phyloP scores from a whole-genome alignment of 2,888 invertebrate genomes.

The Hedychridium roseum region DNA sequence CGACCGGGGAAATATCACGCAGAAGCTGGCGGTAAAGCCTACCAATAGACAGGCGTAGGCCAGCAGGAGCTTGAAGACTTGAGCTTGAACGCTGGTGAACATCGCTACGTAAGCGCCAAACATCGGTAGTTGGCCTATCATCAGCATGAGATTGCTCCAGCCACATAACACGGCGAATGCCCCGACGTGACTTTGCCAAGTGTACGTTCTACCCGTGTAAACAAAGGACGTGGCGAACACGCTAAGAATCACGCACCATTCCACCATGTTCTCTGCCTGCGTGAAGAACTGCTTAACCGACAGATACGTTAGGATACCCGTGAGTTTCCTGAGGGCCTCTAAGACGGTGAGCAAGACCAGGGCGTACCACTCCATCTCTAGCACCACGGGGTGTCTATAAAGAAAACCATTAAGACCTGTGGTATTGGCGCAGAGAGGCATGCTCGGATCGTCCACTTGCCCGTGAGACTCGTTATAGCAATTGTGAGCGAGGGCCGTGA shows the following conservation, averaged over 20 bases:
- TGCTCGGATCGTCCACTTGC: constrained; percentile 72
- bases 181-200: constrained; percentile 88
- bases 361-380: constrained; percentile 86
- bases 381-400: constrained; percentile 77
- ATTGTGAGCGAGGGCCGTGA: constrained; percentile 84
- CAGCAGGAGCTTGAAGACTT: constrained; percentile 85
- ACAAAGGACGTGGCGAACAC: constrained; percentile 85
- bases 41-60: constrained; percentile 86
- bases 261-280: constrained; percentile 85
- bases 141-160: constrained; percentile 90
- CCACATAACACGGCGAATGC: constrained; percentile 86
- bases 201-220: constrained; percentile 78
- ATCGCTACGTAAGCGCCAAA: constrained; percentile 91
- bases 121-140: constrained; percentile 87
- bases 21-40: constrained; percentile 88
- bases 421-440: constrained; percentile 70
- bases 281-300: constrained; percentile 83
- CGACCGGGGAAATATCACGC: constrained; percentile 85
- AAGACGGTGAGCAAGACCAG: constrained; percentile 80
- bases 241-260: constrained; percentile 86
- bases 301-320: constrained; percentile 83
- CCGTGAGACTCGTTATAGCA: constrained; percentile 76
- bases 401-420: constrained; percentile 80
- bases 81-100: constrained; percentile 88
- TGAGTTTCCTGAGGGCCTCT: constrained; percentile 82